A percentile compares a stretch with the other conserved stretches of the same genome.
These are phyloP conservation scores for Cinara cedri DNA, from an alignment of 2,888 invertebrate species.

Conservation along the genomic window DNA sequence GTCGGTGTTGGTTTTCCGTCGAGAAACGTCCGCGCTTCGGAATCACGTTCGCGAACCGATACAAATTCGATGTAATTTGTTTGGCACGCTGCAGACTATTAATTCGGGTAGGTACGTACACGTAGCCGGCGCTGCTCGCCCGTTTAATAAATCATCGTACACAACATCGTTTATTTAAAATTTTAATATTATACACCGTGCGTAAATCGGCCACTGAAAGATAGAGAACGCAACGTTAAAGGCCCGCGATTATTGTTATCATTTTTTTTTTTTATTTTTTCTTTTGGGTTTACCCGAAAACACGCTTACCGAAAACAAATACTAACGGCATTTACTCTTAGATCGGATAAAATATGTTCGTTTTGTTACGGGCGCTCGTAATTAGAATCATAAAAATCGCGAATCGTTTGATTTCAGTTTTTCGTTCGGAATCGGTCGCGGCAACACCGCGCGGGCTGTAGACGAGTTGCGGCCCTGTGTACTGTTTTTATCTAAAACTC, in stretches of 20 bases:
- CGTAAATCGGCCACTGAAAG: neutral
- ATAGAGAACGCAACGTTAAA: neutral
- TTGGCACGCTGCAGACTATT: neutral
- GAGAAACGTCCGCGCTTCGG: neutral
- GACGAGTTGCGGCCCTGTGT: too few relatives aligned
- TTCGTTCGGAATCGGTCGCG: too few relatives aligned
- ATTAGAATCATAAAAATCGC: too few relatives aligned
- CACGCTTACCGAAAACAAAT: conserved; percentile 13
- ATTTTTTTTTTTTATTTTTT: too few relatives aligned
- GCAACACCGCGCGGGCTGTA: too few relatives aligned
- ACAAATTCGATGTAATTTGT: neutral
- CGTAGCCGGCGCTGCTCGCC: too few relatives aligned
- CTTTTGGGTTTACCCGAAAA: too few relatives aligned
- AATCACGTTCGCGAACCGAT: conserved; percentile 1
- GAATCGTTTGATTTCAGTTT: too few relatives aligned
- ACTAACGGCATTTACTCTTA: conserved; percentile 12
- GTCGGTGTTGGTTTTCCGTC: neutral
- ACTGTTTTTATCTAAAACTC: too few relatives aligned
- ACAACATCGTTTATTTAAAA: too few relatives aligned
- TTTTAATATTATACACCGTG: neutral
- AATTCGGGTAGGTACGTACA: neutral
- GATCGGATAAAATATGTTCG: conserved; percentile 1
- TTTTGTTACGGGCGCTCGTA: conserved; percentile 25
- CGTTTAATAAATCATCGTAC: too few relatives aligned
- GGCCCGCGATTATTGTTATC: conserved; percentile 2